A percentile compares a stretch with the other conserved stretches of the same genome.
These are phyloP conservation scores for Harpagoxenus sublaevis DNA, from an alignment of 2,888 invertebrate genomes.

Conservation along the genomic window DNA sequence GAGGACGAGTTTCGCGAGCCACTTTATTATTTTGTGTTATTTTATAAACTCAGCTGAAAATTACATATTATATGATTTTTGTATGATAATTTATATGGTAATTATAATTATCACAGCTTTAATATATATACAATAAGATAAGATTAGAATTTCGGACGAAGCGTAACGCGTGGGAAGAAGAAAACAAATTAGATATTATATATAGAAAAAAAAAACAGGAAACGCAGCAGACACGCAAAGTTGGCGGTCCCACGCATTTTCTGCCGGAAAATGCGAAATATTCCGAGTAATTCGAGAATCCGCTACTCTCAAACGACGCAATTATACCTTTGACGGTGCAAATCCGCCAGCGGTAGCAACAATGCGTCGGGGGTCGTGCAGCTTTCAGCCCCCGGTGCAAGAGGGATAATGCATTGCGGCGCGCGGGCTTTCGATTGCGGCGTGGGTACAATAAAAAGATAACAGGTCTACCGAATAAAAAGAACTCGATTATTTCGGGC, in stretches of 20 bases:
- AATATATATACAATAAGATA: not conserved
- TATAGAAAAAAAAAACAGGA: not conserved
- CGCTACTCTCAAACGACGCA: conserved; percentile 39
- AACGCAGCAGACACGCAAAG: not conserved
- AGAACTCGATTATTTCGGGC: conserved; percentile 40
- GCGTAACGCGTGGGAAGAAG: not conserved
- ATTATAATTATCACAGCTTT: not conserved
- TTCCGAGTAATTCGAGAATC: conserved; percentile 38
- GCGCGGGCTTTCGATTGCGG: conserved; percentile 21
- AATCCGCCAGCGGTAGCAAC: conserved; percentile 42
- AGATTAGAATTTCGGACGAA: not conserved
- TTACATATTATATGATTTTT: too few species aligned
- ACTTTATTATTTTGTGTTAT: not conserved
- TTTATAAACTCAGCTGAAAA: not conserved
- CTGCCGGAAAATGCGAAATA: not conserved
- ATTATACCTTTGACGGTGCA: conserved; percentile 52
- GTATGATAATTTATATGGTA: too few species aligned
- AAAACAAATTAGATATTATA: conserved; percentile 2
- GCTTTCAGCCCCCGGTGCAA: not conserved
- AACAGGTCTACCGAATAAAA: conserved; percentile 35
- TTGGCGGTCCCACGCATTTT: not conserved
- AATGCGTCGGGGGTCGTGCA: conserved; percentile 7
- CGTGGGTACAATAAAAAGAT: conserved; percentile 42
- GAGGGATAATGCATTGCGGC: conserved; percentile 19
- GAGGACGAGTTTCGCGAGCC: not conserved